These are phyloP conservation scores for Ormia ochracea DNA, from an alignment of 2,888 invertebrate species.

Conservation along the genomic window DNA sequence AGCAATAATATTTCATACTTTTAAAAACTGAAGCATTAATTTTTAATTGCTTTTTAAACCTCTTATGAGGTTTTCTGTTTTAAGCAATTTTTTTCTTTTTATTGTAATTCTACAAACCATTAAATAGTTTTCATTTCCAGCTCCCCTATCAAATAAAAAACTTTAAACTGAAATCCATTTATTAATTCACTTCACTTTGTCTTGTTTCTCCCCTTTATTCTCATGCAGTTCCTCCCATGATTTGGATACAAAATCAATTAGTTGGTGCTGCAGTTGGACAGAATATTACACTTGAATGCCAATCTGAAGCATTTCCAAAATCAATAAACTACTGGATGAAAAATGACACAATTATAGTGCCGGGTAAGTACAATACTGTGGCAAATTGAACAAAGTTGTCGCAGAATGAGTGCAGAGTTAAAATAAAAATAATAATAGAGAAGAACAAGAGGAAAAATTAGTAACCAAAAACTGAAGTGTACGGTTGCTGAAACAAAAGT, in stretches of 20 bases:
- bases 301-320: constrained; percentile 84
- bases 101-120: constrained; percentile 20
- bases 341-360: constrained; percentile 81
- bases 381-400: neutral
- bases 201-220: constrained; percentile 1
- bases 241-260: constrained; percentile 85
- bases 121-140: neutral
- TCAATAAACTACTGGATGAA: constrained; percentile 86
- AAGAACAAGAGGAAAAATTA: neutral
- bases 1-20: constrained; percentile 15
- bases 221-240: constrained; percentile 83
- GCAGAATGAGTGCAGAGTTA: neutral
- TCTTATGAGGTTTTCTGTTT: constrained; percentile 36
- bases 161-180: constrained; percentile 43
- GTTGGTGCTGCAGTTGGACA: constrained; percentile 83
- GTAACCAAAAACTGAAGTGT: neutral
- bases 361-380: constrained; percentile 76
- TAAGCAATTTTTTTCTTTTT: constrained; percentile 47
- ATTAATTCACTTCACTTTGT: neutral
- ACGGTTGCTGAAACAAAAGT: neutral
- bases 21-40: constrained; percentile 20
- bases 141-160: neutral
- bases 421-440: neutral
- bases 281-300: constrained; percentile 83
- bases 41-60: constrained; percentile 43